Conservation (phyloP, 2,797 vertebrate species). For the Pipistrellus kuhlii region DNA sequence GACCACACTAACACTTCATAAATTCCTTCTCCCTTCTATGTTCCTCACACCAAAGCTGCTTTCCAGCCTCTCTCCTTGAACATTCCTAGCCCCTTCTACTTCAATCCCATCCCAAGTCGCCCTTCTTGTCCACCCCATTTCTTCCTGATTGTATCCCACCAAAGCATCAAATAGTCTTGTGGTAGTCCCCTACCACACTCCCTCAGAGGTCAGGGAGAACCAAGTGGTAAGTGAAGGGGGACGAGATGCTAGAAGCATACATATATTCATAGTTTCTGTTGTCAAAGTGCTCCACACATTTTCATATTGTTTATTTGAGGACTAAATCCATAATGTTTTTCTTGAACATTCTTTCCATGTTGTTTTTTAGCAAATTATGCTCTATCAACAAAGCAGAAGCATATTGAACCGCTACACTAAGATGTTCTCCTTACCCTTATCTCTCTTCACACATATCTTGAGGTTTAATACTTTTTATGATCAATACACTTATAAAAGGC, state of each 20-base stretch:
- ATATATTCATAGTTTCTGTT: background rate
- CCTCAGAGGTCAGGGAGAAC: background rate
- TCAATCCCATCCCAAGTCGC: background rate
- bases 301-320: background rate
- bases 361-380: background rate
- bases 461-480: background rate
- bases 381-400: slow-evolving; percentile 12
- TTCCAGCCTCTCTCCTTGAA: background rate
- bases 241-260: background rate
- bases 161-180: background rate
- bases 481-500: background rate
- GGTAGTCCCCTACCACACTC: background rate
- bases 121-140: background rate
- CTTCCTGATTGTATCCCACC: background rate
- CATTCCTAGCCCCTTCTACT: background rate
- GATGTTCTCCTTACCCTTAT: background rate
- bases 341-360: background rate
- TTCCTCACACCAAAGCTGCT: background rate
- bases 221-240: background rate
- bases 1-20: background rate
- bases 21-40: background rate
- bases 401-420: background rate
- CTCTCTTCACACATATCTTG: background rate
- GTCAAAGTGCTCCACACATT: background rate
- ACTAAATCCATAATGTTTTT: background rate